phyloP scores from a whole-genome alignment of 2,888 invertebrate genomes.

The Apantesis nais region DNA sequence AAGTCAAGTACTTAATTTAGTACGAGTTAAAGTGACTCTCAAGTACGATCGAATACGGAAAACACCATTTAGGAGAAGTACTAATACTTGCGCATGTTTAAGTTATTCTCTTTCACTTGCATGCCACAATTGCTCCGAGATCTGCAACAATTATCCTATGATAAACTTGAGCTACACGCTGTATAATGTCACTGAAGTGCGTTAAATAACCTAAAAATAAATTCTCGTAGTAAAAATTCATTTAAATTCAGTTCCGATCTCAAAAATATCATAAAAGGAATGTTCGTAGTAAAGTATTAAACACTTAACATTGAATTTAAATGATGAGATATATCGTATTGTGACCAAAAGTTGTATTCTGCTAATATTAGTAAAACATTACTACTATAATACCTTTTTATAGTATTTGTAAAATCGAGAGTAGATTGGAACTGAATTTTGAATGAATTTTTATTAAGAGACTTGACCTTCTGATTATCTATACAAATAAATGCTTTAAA shows the following conservation, averaged over 20 bases:
- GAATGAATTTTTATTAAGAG: no score
- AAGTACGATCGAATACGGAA: slow-evolving; percentile 46
- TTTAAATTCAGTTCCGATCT: no score
- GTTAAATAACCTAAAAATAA: not conserved
- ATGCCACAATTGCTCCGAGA: not conserved
- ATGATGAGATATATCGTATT: not conserved
- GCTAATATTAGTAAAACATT: not conserved
- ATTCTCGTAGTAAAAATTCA: not conserved
- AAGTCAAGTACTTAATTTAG: slow-evolving; percentile 46
- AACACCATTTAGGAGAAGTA: not conserved
- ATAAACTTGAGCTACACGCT: not conserved
- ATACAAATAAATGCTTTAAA: no score
- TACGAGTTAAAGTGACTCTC: slow-evolving; percentile 51
- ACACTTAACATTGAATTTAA: not conserved
- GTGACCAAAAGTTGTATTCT: not conserved
- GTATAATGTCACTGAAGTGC: not conserved
- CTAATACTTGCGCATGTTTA: not conserved
- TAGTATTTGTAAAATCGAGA: no score
- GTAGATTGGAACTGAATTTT: no score
- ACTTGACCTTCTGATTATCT: not conserved
- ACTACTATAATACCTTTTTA: no score
- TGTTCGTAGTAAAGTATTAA: not conserved
- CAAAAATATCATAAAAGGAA: no score
- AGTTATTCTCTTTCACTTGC: not conserved
- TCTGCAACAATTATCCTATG: not conserved